Evolutionary conservation across 2,113 vertebrate genomes (phyloP), one percentile per base, ranked within the genome.

Genomic region (Clarias gariepinus): DNA sequence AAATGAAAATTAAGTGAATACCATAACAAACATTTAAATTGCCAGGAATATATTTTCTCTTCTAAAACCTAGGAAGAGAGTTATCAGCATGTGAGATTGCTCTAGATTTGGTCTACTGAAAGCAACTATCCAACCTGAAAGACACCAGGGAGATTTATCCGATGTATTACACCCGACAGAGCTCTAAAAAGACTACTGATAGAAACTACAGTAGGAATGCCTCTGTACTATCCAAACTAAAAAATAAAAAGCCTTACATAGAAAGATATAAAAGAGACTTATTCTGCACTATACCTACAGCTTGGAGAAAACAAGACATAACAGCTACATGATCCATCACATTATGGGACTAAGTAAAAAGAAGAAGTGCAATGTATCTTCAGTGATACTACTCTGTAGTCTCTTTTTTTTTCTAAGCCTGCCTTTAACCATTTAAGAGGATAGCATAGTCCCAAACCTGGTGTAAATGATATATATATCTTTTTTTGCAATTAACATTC

Each of bases 41-140:
- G 61, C 18, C 10, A 78, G 25, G 16, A 77, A 53, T 64, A 68
- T 55, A 71, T 71, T 11, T 12, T 82, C 82, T 81, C 28, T 82
- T 28, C 25, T 19, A 23, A 86, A 83, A 69, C n/a, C 9, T 52
- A 68, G 47, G 47, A 10, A 82, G 60, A 68, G 58, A 10, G 16
- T 88, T 55, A 69, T 55, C 36, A 41, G 61, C 71, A 79, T 73
- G 71, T 74, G 52, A 76, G 73, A 58, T 82, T 47, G 47, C 7
- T 47, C 0, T 47, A 47, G 11, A 23, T 69, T 80, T 81, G 4
- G 36, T 71, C 30, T 83, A 25, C n/a, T 21, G 19, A 73, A 57
- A 58, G 53, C 82, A 7, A 36, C 28, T 18, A 74, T 52, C 41
- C 10, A 10, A 52, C 10, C 36, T 28, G 12, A 66, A 83, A 23